Conservation (phyloP, 2,797 vertebrate species). For the Sitta carolinensis region DNA sequence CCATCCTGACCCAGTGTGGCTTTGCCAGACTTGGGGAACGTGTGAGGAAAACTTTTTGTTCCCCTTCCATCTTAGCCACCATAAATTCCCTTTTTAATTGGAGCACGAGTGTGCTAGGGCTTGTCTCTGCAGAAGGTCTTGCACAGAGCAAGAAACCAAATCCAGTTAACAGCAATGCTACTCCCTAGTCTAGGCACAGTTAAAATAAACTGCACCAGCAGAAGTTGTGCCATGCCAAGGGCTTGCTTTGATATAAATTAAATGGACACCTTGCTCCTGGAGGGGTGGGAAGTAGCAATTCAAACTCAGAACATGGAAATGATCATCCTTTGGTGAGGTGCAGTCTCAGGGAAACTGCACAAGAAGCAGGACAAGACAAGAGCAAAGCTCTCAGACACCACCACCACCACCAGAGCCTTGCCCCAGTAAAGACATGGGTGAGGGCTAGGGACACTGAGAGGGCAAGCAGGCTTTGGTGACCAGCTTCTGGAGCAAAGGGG, state of each 20-base stretch:
- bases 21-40: neutral
- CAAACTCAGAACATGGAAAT: neutral
- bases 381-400: neutral
- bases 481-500: neutral
- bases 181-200: neutral
- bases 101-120: neutral
- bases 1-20: neutral
- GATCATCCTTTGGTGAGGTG: neutral
- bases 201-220: neutral
- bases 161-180: neutral
- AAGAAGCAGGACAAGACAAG: neutral
- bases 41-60: neutral
- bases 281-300: neutral
- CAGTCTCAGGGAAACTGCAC: neutral
- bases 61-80: neutral
- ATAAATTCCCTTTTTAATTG: neutral
- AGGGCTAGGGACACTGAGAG: neutral
- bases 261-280: neutral
- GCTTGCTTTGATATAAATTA: neutral
- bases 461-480: neutral
- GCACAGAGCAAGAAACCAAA: neutral
- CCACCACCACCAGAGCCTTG: rapidly evolving
- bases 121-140: neutral
- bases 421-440: neutral
- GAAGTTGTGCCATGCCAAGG: neutral